Evolutionary conservation across 2,113 vertebrate genomes (phyloP).

Genomic region (Phoenicopterus ruber): DNA sequence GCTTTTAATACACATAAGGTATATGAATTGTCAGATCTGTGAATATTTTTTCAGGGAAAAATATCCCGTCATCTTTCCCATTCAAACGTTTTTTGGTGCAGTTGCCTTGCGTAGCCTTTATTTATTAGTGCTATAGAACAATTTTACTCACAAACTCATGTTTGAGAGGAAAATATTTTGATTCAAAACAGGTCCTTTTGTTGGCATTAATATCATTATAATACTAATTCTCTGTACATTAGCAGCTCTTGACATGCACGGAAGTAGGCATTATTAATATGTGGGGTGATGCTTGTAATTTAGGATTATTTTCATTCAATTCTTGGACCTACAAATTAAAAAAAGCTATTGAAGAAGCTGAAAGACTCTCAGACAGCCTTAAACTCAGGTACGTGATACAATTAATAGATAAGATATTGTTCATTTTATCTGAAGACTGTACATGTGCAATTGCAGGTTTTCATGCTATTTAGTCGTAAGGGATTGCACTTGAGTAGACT

Average conservation of each 20-base stretch:
- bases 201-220: not conserved
- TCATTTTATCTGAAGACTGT: not conserved
- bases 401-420: not conserved
- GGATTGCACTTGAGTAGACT: not conserved
- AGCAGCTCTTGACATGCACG: not conserved
- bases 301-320: slow-evolving; percentile 91
- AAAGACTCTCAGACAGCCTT: slow-evolving; percentile 95
- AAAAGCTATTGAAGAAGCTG: slow-evolving; percentile 96
- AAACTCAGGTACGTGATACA: slow-evolving; percentile 82
- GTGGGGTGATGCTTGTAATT: slow-evolving; percentile 40
- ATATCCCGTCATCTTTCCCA: not conserved
- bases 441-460: not conserved
- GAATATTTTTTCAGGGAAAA: not conserved
- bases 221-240: not conserved
- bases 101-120: not conserved
- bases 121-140: not conserved
- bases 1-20: not conserved
- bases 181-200: not conserved
- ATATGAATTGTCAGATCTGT: not conserved
- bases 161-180: not conserved
- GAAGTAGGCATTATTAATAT: not conserved
- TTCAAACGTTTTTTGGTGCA: not conserved
- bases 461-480: not conserved
- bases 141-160: not conserved
- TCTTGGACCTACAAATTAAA: slow-evolving; percentile 89